Percentiles rank a stretch among this genome's conserved stretches.
Conservation (phyloP, 1,140 invertebrate genomes). For the Copidosoma floridanum region DNA sequence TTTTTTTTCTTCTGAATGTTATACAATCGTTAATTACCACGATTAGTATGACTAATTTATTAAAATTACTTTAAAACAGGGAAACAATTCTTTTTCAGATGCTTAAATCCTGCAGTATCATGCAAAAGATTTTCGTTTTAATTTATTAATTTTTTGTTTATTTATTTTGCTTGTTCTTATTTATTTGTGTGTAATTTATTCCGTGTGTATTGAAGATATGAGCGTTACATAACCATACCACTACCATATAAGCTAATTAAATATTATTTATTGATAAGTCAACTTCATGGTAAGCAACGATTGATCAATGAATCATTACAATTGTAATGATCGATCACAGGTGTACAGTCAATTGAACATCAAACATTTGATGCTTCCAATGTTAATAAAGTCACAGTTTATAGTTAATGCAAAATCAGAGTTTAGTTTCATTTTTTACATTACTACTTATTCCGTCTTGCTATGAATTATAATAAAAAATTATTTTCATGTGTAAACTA, state of each 20-base stretch:
- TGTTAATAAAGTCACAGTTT: slow-evolving; percentile 21
- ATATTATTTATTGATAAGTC: slow-evolving; percentile 5
- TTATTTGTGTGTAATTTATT: slow-evolving; percentile 20
- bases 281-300: slow-evolving; percentile 4
- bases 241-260: too few relatives aligned
- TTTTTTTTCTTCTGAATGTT: slow-evolving; percentile 1
- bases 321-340: neutral
- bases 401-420: neutral
- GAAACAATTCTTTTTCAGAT: slow-evolving; percentile 1
- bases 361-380: too few relatives aligned
- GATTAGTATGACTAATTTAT: neutral
- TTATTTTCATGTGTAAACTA: too few relatives aligned
- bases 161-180: slow-evolving; percentile 10
- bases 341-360: slow-evolving; percentile 21
- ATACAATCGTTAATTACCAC: neutral
- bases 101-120: neutral
- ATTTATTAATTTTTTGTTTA: neutral
- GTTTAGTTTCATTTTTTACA: neutral
- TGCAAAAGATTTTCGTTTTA: neutral
- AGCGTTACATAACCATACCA: too few relatives aligned
- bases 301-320: neutral
- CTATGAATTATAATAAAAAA: too few relatives aligned
- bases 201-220: slow-evolving; percentile 1
- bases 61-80: neutral
- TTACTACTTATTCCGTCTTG: too few relatives aligned